Evolutionary conservation across 2,888 invertebrate species (phyloP), one percentile per base, ranked within the genome.

Genomic region (Rhagophthalmus giganteus): DNA sequence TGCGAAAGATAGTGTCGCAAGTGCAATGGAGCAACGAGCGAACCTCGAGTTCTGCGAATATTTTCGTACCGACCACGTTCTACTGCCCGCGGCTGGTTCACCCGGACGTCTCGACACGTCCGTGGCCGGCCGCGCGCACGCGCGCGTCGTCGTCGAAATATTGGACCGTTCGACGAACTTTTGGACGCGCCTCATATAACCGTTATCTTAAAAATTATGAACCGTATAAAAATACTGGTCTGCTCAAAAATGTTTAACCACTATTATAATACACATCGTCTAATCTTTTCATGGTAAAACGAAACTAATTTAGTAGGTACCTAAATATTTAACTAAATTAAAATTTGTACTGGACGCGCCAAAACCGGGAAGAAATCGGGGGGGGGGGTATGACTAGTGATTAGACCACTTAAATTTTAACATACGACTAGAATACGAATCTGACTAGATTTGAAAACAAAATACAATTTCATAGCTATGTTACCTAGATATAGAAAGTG

Each of bases 141-240:
- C n/a, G n/a, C n/a, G n/a, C n/a, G n/a, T n/a, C n/a, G n/a, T n/a
- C n/a, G n/a, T n/a, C n/a, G n/a, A n/a, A n/a, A n/a, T n/a, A n/a
- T n/a, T n/a, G n/a, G n/a, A n/a, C n/a, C n/a, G n/a, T n/a, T n/a
- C n/a, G n/a, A n/a, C 10, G 15, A 26, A 28, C 46, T 52, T 52
- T 46, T 52, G 45, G 52, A 46, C 52, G 45, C 37, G 26, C 16
- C 25, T 28, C 20, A 31, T 35, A 42, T 34, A 33, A 42, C n/a
- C 37, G 15, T 44, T 49, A 25, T 41, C 35, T 34, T 34, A 44
- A 37, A 45, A 24, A 45, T 45, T 31, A 39, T 47, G 26, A 51
- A 47, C 39, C 39, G 48, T 53, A 53, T 47, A 53, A 53, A 53
- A 53, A 53, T 53, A 53, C 48, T 48, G 48, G 48, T 39, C 20